Evolutionary conservation across 2,888 invertebrate genomes (phyloP), one percentile per base, ranked within the genome.

Genomic region (Cantharis rustica): DNA sequence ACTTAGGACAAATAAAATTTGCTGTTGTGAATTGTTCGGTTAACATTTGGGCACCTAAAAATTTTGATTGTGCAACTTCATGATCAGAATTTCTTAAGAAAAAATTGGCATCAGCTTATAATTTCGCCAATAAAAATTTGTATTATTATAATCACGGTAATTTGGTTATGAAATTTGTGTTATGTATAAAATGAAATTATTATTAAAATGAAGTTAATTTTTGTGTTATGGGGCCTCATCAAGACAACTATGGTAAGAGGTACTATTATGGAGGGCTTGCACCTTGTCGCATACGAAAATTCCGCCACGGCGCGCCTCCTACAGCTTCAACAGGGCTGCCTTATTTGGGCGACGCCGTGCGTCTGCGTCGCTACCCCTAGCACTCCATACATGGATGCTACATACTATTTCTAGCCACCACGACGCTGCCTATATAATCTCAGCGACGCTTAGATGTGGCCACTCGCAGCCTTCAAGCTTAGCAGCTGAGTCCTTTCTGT

Each of bases 361-460:
- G 85, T 82, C 87, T 87, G 87, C 87, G 87, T 87, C 87, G 86
- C 84, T 84, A 83, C 84, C 82, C 83, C 81, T 83, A 82, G 85
- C 88, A 84, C 84, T 80, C 88, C 88, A 87, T 88, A 87, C 87
- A 88, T 87, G 88, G 88, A 85, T 83, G 86, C 85, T 86, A 84
- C 82, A 79, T 82, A 84, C 85, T 84, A 86, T 84, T 86, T 86
- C 86, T 86, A 86, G 83, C 80, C 85, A 85, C 80, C 79, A 79
- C 83, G 79, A 80, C 81, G 82, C 77, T 78, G 82, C 84, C 80
- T 85, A 84, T 85, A 84, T 81, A 85, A 84, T 76, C 81, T 71
- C 72, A 78, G 72, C 68, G 72, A 69, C 70, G 73, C 79, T 77
- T 75, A 73, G 77, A 73, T 72, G 72, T 68, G 81, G 81, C 77